A percentile compares a stretch with the other conserved stretches of the same genome.
Evolutionary conservation across 2,888 invertebrate genomes (phyloP).

Genomic region (Proisotoma minuta): DNA sequence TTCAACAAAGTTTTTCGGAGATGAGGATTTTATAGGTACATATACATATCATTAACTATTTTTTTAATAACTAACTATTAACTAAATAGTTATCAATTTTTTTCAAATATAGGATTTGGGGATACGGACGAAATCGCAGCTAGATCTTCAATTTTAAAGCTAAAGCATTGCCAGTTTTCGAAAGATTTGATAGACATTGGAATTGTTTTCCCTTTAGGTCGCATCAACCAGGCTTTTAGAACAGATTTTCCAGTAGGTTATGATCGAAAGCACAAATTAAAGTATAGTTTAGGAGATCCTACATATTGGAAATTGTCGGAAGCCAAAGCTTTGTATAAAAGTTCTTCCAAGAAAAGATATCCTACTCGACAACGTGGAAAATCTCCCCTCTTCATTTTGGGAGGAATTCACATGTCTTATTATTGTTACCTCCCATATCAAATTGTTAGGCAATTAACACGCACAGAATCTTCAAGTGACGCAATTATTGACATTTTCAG

Average conservation of each 20-base stretch:
- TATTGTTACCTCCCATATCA: conserved; percentile 24
- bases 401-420: conserved; percentile 24
- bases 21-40: conserved; percentile 20
- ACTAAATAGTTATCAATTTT: too few relatives aligned
- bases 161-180: not conserved
- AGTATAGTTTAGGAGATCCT: conserved; percentile 17
- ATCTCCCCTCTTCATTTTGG: conserved; percentile 12
- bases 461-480: not conserved
- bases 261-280: too few relatives aligned
- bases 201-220: not conserved
- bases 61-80: too few relatives aligned
- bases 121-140: not conserved
- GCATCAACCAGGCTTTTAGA: not conserved
- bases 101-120: not conserved
- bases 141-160: not conserved
- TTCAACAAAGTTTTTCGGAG: conserved; percentile 8
- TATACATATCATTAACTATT: not conserved
- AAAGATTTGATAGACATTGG: not conserved
- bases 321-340: not conserved
- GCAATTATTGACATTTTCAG: not conserved
- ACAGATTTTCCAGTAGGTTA: conserved; percentile 16
- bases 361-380: conserved; percentile 19
- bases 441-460: conserved; percentile 16
- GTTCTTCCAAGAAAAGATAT: not conserved
- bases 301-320: conserved; percentile 15